Evolutionary conservation across 2,797 vertebrate species (phyloP).

Genomic region (Enteromius radiatus): DNA sequence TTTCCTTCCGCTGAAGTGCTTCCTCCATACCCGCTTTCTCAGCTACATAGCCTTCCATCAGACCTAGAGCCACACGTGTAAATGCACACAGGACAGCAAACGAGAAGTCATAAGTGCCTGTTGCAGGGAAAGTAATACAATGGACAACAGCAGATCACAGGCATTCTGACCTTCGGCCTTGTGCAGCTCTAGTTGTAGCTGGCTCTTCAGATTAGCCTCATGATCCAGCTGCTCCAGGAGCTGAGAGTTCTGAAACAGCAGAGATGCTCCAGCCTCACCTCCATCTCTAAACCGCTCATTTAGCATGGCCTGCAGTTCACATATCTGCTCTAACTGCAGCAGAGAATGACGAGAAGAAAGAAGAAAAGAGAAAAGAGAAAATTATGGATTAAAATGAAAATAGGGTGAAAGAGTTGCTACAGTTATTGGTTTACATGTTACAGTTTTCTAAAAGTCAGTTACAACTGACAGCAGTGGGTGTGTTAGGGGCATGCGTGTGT

Average conservation of each 20-base stretch:
- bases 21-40: constrained; percentile 89
- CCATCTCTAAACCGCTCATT: constrained; percentile 84
- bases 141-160: neutral
- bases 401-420: neutral
- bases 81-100: neutral
- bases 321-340: constrained; percentile 86
- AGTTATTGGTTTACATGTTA: too few species aligned
- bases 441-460: too few species aligned
- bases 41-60: constrained; percentile 87
- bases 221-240: constrained; percentile 83
- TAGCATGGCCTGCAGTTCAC: constrained; percentile 77
- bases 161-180: constrained; percentile 86
- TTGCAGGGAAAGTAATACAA: neutral
- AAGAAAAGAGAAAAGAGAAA: too few species aligned
- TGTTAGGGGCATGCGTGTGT: neutral
- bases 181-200: constrained; percentile 87
- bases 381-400: neutral
- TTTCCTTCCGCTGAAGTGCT: constrained; percentile 84
- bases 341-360: neutral
- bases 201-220: constrained; percentile 80
- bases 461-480: neutral
- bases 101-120: neutral
- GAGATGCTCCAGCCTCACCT: constrained; percentile 78
- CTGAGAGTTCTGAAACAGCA: constrained; percentile 83
- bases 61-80: constrained; percentile 73